These are phyloP conservation scores for Synchiropus splendidus DNA, from an alignment of 2,113 vertebrate genomes.

Conservation along the genomic window DNA sequence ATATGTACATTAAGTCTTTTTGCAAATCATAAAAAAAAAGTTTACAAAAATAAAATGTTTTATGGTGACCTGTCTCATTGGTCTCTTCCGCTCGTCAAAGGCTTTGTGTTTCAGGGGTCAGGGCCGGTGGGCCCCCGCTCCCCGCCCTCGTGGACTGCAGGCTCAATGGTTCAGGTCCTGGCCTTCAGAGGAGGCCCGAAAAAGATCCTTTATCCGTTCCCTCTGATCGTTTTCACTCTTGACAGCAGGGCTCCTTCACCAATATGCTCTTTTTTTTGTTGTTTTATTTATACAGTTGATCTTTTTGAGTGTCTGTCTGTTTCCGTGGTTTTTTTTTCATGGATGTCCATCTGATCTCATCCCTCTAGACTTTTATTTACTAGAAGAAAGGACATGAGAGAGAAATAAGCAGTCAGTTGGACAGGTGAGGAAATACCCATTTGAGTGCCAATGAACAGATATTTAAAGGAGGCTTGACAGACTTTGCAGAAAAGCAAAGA, in stretches of 20 bases:
- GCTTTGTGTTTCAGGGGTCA: conserved; percentile 46
- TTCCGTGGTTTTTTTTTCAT: conserved; percentile 41
- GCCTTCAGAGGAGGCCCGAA: conserved; percentile 22
- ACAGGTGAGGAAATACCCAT: too few relatives aligned
- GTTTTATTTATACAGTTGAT: conserved; percentile 16
- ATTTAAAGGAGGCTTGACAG: too few relatives aligned
- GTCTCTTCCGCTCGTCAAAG: conserved; percentile 50
- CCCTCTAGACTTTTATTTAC: conserved; percentile 60
- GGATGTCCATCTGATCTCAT: conserved; percentile 56
- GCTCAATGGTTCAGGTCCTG: conserved; percentile 36
- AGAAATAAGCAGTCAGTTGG: conserved; percentile 14
- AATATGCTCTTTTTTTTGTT: conserved; percentile 44
- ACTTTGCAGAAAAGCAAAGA: too few relatives aligned
- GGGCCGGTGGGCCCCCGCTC: conserved; percentile 27
- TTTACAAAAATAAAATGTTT: conserved; percentile 75
- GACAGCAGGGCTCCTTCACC: conserved; percentile 44
- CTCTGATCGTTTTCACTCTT: conserved; percentile 26
- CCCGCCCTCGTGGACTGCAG: conserved; percentile 23
- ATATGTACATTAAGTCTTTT: conserved; percentile 57
- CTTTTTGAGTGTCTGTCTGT: conserved; percentile 43
- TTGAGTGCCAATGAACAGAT: too few relatives aligned
- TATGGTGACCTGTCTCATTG: conserved; percentile 53
- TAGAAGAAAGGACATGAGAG: conserved; percentile 54
- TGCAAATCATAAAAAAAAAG: conserved; percentile 70
- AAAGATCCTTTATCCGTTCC: conserved; percentile 23